A percentile compares a stretch with the other conserved stretches of the same genome.
Evolutionary conservation across 2,888 invertebrate species (phyloP).

Genomic region (Antheraea yamamai): DNA sequence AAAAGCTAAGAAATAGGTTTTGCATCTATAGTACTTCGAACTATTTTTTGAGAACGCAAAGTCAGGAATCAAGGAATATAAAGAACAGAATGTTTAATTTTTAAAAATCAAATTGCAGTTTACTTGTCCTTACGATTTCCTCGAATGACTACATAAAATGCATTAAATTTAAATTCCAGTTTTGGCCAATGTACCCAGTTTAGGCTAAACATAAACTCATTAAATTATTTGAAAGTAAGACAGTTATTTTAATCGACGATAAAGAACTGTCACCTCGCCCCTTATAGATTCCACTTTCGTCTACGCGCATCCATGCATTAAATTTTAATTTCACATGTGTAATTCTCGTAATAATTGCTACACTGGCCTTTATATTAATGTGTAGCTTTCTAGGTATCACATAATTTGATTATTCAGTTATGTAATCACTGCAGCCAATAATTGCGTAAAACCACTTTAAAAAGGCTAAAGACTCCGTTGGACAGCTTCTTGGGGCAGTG

Average conservation of each 20-base stretch:
- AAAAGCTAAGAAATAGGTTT: too few relatives aligned
- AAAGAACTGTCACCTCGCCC: constrained; percentile 28
- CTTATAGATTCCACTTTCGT: constrained; percentile 67
- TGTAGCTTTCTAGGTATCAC: not conserved
- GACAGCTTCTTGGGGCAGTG: too few relatives aligned
- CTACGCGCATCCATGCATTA: constrained; percentile 60
- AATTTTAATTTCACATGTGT: constrained; percentile 60
- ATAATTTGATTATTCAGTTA: not conserved
- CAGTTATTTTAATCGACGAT: not conserved
- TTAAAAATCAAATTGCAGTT: not conserved
- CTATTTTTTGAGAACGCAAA: not conserved
- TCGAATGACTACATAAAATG: not conserved
- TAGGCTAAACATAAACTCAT: not conserved
- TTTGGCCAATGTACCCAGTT: not conserved
- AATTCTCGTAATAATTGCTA: not conserved
- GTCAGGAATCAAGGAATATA: not conserved
- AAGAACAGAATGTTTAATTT: not conserved
- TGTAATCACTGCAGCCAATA: not conserved
- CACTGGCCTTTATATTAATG: not conserved
- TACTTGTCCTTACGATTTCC: not conserved
- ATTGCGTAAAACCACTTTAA: too few relatives aligned
- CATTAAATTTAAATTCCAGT: not conserved
- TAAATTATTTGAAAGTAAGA: not conserved
- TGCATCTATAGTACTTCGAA: too few relatives aligned
- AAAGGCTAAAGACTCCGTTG: too few relatives aligned